Conservation (phyloP, 2,113 vertebrate genomes). For the Lepus europaeus region DNA sequence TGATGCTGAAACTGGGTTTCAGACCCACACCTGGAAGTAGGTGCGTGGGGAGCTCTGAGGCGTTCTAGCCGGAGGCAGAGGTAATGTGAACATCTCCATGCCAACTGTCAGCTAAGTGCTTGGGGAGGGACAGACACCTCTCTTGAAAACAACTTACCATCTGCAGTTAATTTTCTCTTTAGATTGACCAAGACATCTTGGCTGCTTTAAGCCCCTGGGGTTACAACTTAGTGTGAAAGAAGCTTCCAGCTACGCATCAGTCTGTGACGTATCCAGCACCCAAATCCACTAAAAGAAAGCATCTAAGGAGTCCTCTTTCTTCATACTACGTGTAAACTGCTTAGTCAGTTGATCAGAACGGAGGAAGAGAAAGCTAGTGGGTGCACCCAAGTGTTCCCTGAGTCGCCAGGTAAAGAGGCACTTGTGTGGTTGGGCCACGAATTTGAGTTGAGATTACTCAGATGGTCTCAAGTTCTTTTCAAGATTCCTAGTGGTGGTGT, state of each 20-base stretch:
- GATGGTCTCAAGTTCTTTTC: conserved; percentile 40
- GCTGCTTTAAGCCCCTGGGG: neutral
- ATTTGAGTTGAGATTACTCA: conserved; percentile 16
- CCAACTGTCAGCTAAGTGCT: conserved; percentile 40
- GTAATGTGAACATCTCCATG: conserved; percentile 59
- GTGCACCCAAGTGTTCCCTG: neutral
- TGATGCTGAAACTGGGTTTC: conserved; percentile 28
- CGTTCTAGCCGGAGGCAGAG: conserved; percentile 64
- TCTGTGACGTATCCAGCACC: neutral
- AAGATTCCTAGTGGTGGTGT: neutral
- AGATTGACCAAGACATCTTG: conserved; percentile 35
- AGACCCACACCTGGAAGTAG: conserved; percentile 11
- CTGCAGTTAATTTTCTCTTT: conserved; percentile 63
- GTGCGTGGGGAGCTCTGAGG: conserved; percentile 8
- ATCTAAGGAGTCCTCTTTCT: neutral
- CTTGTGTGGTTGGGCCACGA: neutral
- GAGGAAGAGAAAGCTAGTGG: neutral
- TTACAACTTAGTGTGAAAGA: conserved; percentile 48
- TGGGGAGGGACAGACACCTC: conserved; percentile 51
- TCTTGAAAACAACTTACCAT: conserved; percentile 52
- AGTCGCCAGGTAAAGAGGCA: neutral
- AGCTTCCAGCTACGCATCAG: neutral
- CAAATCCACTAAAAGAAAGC: neutral
- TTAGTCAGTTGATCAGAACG: neutral
- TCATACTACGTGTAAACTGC: conserved; percentile 20